Evolutionary conservation across 2,113 vertebrate species (phyloP), one percentile per base, ranked within the genome.

Genomic region (Alethe diademata): DNA sequence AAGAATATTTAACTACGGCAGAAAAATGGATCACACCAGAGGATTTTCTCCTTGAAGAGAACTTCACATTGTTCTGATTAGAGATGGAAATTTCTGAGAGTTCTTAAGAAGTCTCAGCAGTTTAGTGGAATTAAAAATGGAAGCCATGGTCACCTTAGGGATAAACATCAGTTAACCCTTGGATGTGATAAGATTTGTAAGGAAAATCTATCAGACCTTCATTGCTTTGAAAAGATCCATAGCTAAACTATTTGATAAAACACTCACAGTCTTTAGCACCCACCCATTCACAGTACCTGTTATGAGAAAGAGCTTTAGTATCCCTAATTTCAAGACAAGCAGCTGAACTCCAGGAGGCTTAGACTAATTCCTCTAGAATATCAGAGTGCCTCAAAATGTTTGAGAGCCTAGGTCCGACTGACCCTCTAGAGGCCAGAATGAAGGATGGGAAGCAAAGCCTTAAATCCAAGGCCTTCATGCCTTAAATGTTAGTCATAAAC

Each of bases 41-140:
- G 35, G 24, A 71, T 50, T 90, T 92, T 95, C 81, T 94, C 90
- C 96, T 95, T 95, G 81, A 94, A 69, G 66, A 85, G 50, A 69
- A 76, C 29, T 86, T 85, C 23, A n/a, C 38, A 24, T 42, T 40
- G 24, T 85, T 71, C 62, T 87, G 57, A 90, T 88, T 38, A 54
- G 80, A 61, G 71, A 79, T 66, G 57, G 70, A 79, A 76, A 73
- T 87, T 93, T 87, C 70, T 95, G 48, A 82, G 35, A 33, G 12
- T 69, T 83, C 71, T 92, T 58, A 43, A 85, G 48, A 67, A 12
- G 14, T 64, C 78, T 93, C 36, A 65, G 65, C 65, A 89, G 70
- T 70, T 78, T 29, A 86, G 40, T 43, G 60, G 10, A 50, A 76
- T 62, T 67, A 47, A 40, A 75, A 88, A 83, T 54, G 15, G 75